Evolutionary conservation across 2,797 vertebrate species (phyloP), one percentile per base, ranked within the genome.

Genomic region (Picus viridis): DNA sequence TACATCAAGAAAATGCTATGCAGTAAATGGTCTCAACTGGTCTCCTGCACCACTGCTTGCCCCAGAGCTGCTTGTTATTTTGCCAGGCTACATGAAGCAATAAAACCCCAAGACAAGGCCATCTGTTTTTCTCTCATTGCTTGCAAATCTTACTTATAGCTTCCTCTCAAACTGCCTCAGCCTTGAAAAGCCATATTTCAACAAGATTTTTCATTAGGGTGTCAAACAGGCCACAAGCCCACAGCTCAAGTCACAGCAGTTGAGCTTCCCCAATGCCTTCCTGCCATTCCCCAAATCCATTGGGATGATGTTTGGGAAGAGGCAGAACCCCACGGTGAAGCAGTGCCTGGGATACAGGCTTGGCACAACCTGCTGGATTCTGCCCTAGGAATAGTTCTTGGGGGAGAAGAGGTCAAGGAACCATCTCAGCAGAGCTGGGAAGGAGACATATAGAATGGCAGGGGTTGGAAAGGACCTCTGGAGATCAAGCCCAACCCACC

Each of bases 281-380:
- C 29, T 24, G 49, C 23, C 23, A 15, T 10, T 29, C 29, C 53
- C 7, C 0, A 54, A 71, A 68, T 2, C 34, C 51, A 3, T 0
- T 2, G 2, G 1, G 4, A 7, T 10, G 16, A 41, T 12, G 4
- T 0, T 0, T 5, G n/a, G 62, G 57, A 30, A 56, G 30, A 43
- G 68, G 64, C 71, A 86, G 68, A 56, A 29, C 23, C 77, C 16
- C 24, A 4, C 9, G 30, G 53, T 2, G 5, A 54, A 24, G 36
- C 34, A 3, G 45, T 16, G 43, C 32, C 30, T 7, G 65, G 16
- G 27, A 17, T 47, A 45, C 10, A 39, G 32, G 30, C 67, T 10
- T 0, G 0, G 59, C 43, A 57, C 56, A 34, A 36, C 71, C 27
- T 64, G 7, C 43, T 2, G 13, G 23, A 13, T 58, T 16, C 54